Evolutionary conservation across 2,888 invertebrate species (phyloP).

Genomic region (Diplolepis rosae): DNA sequence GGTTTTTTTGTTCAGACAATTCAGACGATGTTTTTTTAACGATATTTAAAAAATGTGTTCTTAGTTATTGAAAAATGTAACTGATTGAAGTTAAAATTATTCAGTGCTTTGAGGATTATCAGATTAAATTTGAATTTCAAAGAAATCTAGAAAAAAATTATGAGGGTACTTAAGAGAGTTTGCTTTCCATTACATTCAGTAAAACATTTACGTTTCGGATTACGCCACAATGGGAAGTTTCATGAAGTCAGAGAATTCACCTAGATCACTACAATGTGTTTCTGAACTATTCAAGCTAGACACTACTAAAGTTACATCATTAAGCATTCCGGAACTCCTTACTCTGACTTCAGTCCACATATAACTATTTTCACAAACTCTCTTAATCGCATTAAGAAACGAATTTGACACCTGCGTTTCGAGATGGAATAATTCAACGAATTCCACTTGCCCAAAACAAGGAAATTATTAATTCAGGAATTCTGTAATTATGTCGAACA

Average conservation of each 20-base stretch:
- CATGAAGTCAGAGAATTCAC: slow-evolving; percentile 50
- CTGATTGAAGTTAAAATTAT: too few relatives aligned
- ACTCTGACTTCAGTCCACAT: background rate
- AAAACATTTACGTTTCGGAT: slow-evolving; percentile 30
- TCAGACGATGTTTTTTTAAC: too few relatives aligned
- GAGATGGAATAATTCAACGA: background rate
- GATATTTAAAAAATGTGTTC: too few relatives aligned
- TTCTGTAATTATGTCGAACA: too few relatives aligned
- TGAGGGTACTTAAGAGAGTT: background rate
- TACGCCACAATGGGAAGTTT: slow-evolving; percentile 12
- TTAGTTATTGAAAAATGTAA: too few relatives aligned
- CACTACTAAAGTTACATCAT: slow-evolving; percentile 53
- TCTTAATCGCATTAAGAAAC: slow-evolving; percentile 46
- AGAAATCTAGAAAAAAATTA: too few relatives aligned
- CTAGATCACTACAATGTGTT: slow-evolving; percentile 51
- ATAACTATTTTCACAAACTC: slow-evolving; percentile 41
- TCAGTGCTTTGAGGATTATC: too few relatives aligned
- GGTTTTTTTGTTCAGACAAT: background rate
- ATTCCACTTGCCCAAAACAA: background rate
- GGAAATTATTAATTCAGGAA: too few relatives aligned
- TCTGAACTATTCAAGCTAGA: slow-evolving; percentile 53
- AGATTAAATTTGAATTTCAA: too few relatives aligned
- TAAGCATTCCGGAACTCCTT: slow-evolving; percentile 44
- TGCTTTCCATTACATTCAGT: slow-evolving; percentile 14
- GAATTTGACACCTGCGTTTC: slow-evolving; percentile 32